These are phyloP conservation scores for Brachystomella parvula DNA, from an alignment of 1,140 invertebrate species.

Conservation along the genomic window DNA sequence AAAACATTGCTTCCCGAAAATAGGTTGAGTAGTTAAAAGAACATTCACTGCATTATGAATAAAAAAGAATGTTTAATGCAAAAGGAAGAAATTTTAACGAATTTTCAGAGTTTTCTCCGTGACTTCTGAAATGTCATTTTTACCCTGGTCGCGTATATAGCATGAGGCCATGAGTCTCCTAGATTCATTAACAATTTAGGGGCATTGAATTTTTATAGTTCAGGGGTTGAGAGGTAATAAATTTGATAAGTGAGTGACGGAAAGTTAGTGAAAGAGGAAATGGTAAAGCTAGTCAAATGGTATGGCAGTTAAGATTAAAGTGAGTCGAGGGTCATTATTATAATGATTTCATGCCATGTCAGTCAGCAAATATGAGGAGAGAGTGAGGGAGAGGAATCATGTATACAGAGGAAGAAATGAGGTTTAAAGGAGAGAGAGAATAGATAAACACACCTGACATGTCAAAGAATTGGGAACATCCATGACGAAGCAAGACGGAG, in stretches of 20 bases:
- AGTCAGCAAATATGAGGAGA: not conserved
- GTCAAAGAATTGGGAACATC: not conserved
- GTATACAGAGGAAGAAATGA: not conserved
- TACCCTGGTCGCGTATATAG: too few relatives aligned
- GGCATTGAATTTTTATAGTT: too few relatives aligned
- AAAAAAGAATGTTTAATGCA: too few relatives aligned
- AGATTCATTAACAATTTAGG: too few relatives aligned
- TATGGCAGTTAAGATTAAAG: not conserved
- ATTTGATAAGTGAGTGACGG: conserved; percentile 13
- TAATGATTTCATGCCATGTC: conserved; percentile 1
- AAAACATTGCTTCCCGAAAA: too few relatives aligned
- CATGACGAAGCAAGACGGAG: not conserved
- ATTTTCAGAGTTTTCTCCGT: too few relatives aligned
- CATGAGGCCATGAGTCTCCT: too few relatives aligned
- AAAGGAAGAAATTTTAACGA: too few relatives aligned
- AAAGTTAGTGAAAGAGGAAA: conserved; percentile 1
- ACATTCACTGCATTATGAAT: too few relatives aligned
- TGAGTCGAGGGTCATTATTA: conserved; percentile 8
- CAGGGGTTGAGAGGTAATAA: not conserved
- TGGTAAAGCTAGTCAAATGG: not conserved
- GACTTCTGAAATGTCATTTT: too few relatives aligned
- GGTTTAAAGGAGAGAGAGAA: not conserved
- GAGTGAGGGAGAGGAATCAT: not conserved
- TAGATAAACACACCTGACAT: not conserved
- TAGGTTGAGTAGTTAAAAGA: too few relatives aligned